Evolutionary conservation across 2,113 vertebrate genomes (phyloP).

Genomic region (Tringa solitaria): DNA sequence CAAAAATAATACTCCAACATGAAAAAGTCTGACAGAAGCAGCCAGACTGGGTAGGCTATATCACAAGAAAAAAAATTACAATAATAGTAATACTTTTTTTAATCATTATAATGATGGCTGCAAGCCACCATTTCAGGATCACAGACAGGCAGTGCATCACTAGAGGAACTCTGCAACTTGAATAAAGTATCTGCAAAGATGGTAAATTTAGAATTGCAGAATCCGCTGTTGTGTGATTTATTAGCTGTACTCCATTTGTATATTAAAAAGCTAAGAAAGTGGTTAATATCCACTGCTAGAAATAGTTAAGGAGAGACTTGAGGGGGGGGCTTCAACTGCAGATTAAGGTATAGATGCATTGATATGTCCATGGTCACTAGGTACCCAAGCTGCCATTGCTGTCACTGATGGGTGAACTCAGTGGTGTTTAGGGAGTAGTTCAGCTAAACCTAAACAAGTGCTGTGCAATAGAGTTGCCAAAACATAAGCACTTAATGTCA

Average conservation of each 20-base stretch:
- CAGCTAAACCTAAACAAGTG: not conserved
- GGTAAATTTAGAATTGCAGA: not conserved
- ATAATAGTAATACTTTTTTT: not conserved
- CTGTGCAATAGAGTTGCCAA: not conserved
- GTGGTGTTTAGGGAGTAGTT: not conserved
- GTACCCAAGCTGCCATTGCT: not conserved
- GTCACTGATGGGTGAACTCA: not conserved
- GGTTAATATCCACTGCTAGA: not conserved
- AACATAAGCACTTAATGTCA: not conserved
- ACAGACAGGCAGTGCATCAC: not conserved
- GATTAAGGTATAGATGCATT: not conserved
- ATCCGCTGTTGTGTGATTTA: not conserved
- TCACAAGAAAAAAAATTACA: not conserved
- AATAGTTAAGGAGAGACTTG: not conserved
- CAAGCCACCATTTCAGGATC: not conserved
- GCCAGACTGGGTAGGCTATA: not conserved
- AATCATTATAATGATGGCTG: not conserved
- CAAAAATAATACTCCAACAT: not conserved
- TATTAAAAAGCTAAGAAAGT: not conserved
- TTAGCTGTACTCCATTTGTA: not conserved
- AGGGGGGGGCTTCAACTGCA: not conserved
- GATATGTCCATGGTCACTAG: not conserved
- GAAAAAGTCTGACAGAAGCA: not conserved
- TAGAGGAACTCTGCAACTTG: not conserved
- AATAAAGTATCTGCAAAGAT: not conserved